These are phyloP conservation scores for Dendrophyllia cribrosa DNA, from an alignment of 64 coral and sea anemone species.

Conservation along the genomic window DNA sequence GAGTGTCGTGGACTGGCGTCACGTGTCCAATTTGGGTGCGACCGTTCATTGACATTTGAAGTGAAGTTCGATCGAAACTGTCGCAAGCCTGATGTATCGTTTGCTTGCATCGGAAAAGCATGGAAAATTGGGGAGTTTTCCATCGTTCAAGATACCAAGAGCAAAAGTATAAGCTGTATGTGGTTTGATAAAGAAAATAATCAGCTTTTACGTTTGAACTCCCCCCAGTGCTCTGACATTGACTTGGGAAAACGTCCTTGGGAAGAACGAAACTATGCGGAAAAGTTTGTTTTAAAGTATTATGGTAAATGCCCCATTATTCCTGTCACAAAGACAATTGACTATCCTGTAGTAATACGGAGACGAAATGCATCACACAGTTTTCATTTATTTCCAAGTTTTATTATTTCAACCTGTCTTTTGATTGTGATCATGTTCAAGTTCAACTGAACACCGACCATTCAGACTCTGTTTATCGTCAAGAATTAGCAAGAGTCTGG, in stretches of 20 bases:
- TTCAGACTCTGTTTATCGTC: too few relatives aligned
- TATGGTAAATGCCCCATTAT: constrained; percentile 57
- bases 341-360: constrained; percentile 16
- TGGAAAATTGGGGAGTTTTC: constrained; percentile 54
- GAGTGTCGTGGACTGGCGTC: constrained; percentile 5
- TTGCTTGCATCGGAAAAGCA: constrained; percentile 40
- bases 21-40: constrained; percentile 37
- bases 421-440: too few relatives aligned
- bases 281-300: constrained; percentile 47
- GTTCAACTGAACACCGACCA: too few relatives aligned
- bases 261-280: constrained; percentile 15
- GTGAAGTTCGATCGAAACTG: constrained; percentile 31
- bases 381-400: neutral
- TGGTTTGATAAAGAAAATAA: constrained; percentile 68
- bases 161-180: constrained; percentile 40
- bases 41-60: neutral
- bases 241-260: constrained; percentile 46
- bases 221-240: constrained; percentile 84
- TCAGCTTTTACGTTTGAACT: constrained; percentile 66
- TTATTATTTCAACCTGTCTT: neutral
- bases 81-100: neutral
- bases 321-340: neutral
- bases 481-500: too few relatives aligned
- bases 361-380: neutral
- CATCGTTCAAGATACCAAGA: constrained; percentile 29